Evolutionary conservation across 2,113 vertebrate genomes (phyloP), one percentile per base, ranked within the genome.

Genomic region (Chinchilla lanigera): DNA sequence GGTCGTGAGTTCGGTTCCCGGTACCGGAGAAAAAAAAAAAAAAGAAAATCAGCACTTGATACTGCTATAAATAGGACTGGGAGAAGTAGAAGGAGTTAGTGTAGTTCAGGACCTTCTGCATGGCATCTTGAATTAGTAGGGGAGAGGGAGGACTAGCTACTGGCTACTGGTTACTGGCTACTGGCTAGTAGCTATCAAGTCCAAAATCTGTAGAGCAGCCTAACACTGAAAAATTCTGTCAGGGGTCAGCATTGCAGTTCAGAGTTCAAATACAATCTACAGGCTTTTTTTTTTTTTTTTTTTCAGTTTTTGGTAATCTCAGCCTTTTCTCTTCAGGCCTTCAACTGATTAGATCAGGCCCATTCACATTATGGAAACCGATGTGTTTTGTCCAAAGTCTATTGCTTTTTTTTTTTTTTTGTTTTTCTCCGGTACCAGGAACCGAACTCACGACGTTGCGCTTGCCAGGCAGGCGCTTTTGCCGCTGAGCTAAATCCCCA

Each of bases 321-420:
- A 35, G 14, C 50, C 75, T 89, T 94, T 78, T 94, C 13, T 78
- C 33, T 82, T 73, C 83, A 90, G n/a, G 56, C 17, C 35, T 95
- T 93, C 28, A 80, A 6, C 22, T 60, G 38, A 90, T 3, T 58
- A 16, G 9, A 69, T 28, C 2, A 80, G 69, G 67, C 24, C 26
- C 22, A 52, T n/a, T 58, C 28, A 78, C 5, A 52, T n/a, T 33
- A 50, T 16, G 19, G 13, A 90, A 19, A 35, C 30, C 84, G 24
- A 56, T 80, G 24, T 84, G 35, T n/a, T 77, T 58, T 75, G 86
- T 77, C 60, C 78, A 71, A 63, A 33, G 9, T 77, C 80, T 65
- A 63, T 24, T 65, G n/a, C 86, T 82, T 87, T 90, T n/a, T n/a
- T n/a, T n/a, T n/a, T n/a, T n/a, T n/a, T n/a, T n/a, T n/a, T n/a